These are phyloP conservation scores for Acyrthosiphon pisum DNA, from an alignment of 1,140 invertebrate genomes.

Conservation along the genomic window DNA sequence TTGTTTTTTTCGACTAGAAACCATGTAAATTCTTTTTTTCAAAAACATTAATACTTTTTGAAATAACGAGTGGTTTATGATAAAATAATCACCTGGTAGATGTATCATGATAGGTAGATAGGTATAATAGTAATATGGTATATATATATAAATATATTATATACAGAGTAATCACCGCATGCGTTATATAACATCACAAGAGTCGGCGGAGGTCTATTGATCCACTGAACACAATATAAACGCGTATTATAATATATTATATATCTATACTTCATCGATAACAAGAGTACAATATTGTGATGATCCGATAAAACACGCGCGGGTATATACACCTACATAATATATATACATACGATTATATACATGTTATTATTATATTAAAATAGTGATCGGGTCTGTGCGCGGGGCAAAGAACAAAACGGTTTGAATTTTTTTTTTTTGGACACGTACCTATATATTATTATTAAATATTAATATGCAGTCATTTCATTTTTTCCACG, in stretches of 20 bases:
- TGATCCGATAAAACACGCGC: slow-evolving; percentile 32
- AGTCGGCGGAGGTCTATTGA: background rate
- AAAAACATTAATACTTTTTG: too few species aligned
- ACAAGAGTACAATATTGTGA: slow-evolving; percentile 47
- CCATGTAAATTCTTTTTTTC: too few species aligned
- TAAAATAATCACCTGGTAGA: too few species aligned
- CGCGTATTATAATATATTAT: background rate
- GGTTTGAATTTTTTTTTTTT: background rate
- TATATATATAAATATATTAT: background rate
- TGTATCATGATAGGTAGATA: too few species aligned
- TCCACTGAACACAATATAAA: background rate
- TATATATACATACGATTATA: too few species aligned
- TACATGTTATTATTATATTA: background rate
- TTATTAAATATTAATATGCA: background rate
- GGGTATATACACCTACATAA: background rate
- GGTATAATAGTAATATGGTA: too few species aligned
- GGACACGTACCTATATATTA: background rate
- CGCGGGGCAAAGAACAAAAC: background rate
- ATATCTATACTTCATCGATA: background rate
- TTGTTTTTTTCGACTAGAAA: too few species aligned
- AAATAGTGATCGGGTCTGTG: background rate
- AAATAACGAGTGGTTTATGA: too few species aligned
- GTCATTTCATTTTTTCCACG: background rate
- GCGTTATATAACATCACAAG: background rate
- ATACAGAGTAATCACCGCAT: background rate